Conservation (phyloP, 1,140 invertebrate species). For the Pristionchus pacificus region DNA sequence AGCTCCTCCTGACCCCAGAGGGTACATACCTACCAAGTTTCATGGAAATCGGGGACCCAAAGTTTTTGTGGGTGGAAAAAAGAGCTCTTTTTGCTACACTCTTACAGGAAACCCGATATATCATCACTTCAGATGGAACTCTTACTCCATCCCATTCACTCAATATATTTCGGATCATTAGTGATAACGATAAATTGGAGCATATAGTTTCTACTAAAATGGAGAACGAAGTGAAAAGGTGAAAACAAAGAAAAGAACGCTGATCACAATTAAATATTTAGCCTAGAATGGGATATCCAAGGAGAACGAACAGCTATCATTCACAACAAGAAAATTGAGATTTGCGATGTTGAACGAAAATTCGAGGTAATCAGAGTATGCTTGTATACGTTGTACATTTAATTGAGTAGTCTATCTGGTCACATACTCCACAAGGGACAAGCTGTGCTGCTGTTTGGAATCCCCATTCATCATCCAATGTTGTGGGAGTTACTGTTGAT, state of each 20-base stretch:
- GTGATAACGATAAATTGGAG: background rate
- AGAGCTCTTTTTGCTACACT: too few relatives aligned
- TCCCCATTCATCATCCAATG: background rate
- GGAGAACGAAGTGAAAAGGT: background rate
- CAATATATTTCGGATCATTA: background rate
- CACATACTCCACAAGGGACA: background rate
- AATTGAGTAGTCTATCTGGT: background rate
- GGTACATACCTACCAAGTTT: too few relatives aligned
- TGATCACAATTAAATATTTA: too few relatives aligned
- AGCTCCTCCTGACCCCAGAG: too few relatives aligned
- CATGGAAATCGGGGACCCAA: too few relatives aligned
- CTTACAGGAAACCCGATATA: too few relatives aligned
- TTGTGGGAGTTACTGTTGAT: background rate
- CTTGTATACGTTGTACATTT: background rate
- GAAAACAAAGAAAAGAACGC: too few relatives aligned
- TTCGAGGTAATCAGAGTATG: background rate
- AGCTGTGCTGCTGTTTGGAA: background rate
- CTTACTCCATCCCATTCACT: background rate
- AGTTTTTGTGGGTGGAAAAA: too few relatives aligned
- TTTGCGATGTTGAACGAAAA: slow-evolving; percentile 8
- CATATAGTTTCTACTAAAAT: background rate
- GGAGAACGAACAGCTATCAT: background rate
- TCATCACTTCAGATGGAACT: background rate
- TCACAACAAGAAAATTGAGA: background rate
- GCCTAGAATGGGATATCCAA: slow-evolving; percentile 12